Evolutionary conservation across 2,113 vertebrate species (phyloP).

Genomic region (Dissostichus mawsoni): DNA sequence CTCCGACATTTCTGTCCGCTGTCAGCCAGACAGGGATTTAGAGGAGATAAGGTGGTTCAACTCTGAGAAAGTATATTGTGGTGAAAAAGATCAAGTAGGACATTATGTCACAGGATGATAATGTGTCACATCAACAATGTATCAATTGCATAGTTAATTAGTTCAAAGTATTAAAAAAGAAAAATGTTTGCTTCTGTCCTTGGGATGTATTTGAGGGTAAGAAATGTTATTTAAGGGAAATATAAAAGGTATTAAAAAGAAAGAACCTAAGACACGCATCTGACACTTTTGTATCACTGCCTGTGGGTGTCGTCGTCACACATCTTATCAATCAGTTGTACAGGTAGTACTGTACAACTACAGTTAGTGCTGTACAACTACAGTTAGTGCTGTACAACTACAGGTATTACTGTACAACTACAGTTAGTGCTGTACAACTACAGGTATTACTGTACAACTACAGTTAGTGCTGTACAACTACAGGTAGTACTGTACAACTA

Average conservation of each 20-base stretch:
- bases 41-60: slow-evolving; percentile 1
- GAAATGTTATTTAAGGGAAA: neutral
- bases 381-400: too few relatives aligned
- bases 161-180: neutral
- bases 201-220: neutral
- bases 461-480: too few relatives aligned
- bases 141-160: neutral
- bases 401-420: too few relatives aligned
- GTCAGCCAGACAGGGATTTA: slow-evolving; percentile 29
- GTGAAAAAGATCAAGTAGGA: neutral
- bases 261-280: neutral
- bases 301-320: too few relatives aligned
- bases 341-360: too few relatives aligned
- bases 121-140: neutral
- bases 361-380: too few relatives aligned
- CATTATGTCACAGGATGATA: neutral
- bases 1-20: slow-evolving; percentile 89
- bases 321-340: too few relatives aligned
- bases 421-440: too few relatives aligned
- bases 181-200: neutral
- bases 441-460: too few relatives aligned
- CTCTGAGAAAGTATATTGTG: neutral
- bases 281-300: too few relatives aligned
- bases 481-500: too few relatives aligned
- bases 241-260: neutral